These are phyloP conservation scores for Malurus splendens DNA, from an alignment of 2,797 vertebrate species.

Conservation along the genomic window DNA sequence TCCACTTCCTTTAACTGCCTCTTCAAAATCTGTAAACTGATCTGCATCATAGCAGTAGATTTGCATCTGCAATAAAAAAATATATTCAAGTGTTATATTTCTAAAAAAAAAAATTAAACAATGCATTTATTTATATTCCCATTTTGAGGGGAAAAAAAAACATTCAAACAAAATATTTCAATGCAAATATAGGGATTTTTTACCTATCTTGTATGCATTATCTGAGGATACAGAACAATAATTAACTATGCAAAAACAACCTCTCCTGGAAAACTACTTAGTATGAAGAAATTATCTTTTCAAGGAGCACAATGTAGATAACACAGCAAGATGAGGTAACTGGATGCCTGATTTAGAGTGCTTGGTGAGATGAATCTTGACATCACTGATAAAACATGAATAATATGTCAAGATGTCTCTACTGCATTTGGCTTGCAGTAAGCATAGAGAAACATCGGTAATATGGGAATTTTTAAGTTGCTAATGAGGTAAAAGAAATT, in stretches of 20 bases:
- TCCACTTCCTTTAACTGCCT: constrained; percentile 83
- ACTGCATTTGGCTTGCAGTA: background rate
- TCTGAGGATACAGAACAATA: background rate
- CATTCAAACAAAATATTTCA: background rate
- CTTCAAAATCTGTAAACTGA: constrained; percentile 81
- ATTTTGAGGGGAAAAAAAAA: background rate
- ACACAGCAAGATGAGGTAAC: background rate
- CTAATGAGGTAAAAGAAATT: background rate
- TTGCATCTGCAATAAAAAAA: constrained; percentile 86
- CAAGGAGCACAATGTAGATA: background rate
- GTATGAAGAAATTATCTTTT: background rate
- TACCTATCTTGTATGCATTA: background rate
- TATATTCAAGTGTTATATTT: background rate
- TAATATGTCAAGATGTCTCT: background rate
- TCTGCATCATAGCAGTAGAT: constrained; percentile 89
- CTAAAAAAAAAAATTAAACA: background rate
- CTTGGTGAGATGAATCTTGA: background rate
- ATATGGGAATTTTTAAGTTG: background rate
- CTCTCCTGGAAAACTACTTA: background rate
- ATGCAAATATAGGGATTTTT: background rate
- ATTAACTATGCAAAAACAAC: background rate
- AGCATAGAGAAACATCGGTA: background rate
- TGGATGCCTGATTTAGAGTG: background rate
- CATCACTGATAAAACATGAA: background rate
- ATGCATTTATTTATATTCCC: background rate